Percentiles rank a stretch among this genome's conserved stretches.
Conservation (phyloP, 2,797 vertebrate species). For the Artibeus lituratus region DNA sequence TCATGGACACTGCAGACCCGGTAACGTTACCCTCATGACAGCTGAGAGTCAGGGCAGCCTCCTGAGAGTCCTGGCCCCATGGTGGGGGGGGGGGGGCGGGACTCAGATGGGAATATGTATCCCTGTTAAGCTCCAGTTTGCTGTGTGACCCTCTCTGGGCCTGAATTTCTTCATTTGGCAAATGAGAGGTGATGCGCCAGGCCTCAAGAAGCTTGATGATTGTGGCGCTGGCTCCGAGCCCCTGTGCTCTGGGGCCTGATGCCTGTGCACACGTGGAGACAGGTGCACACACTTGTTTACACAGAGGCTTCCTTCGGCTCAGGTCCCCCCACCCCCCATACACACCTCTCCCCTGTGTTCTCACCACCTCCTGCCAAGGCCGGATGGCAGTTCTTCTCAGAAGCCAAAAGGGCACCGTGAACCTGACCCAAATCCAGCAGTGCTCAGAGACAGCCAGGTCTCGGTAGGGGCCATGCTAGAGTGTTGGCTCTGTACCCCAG, state of each 20-base stretch:
- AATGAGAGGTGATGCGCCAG: background rate
- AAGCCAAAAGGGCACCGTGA: conserved; percentile 13
- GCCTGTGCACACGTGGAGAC: background rate
- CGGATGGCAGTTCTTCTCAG: conserved; percentile 28
- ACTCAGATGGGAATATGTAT: background rate
- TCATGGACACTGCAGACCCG: conserved; percentile 96
- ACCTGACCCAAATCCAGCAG: background rate
- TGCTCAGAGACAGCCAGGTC: background rate
- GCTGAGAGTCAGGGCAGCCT: background rate
- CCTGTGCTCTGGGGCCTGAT: background rate
- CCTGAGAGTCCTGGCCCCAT: background rate
- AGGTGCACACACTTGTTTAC: background rate
- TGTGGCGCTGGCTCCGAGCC: background rate
- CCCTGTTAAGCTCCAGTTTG: background rate
- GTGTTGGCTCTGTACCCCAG: conserved; percentile 28
- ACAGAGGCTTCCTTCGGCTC: background rate
- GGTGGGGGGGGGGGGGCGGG: no score
- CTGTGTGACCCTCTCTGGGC: background rate
- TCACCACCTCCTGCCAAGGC: background rate
- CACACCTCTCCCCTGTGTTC: background rate
- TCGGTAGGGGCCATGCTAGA: background rate
- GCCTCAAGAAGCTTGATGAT: background rate
- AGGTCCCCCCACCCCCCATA: background rate
- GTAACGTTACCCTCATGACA: conserved; percentile 74
- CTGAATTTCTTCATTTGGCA: background rate